Evolutionary conservation across 2,797 vertebrate species (phyloP).

Genomic region (Arctocebus calabarensis): DNA sequence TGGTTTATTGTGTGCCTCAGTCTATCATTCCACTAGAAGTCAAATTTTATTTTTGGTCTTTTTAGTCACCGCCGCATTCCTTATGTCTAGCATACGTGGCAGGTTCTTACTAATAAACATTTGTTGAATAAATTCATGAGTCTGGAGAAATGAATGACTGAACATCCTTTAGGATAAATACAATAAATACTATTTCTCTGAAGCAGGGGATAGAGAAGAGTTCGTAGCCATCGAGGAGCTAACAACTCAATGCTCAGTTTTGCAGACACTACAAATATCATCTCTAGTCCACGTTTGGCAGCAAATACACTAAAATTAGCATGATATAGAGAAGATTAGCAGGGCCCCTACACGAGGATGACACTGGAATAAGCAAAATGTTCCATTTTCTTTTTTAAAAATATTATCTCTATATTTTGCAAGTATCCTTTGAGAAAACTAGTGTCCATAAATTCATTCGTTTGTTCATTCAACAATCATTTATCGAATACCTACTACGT

Average conservation of each 20-base stretch:
- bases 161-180: conserved; percentile 5
- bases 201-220: background rate
- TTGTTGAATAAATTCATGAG: background rate
- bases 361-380: no score
- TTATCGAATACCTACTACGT: background rate
- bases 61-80: background rate
- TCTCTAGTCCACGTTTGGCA: background rate
- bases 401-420: background rate
- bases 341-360: no score
- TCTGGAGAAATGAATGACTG: background rate
- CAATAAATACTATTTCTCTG: conserved; percentile 2
- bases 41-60: background rate
- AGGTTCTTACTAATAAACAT: conserved; percentile 38
- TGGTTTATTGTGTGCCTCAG: background rate
- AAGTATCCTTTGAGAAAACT: background rate
- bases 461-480: conserved; percentile 9
- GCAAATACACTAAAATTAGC: no score
- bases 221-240: background rate
- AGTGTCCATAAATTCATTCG: background rate
- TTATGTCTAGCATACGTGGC: background rate
- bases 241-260: background rate
- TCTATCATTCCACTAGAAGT: background rate
- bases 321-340: no score
- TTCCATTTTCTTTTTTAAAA: background rate
- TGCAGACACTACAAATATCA: background rate